A percentile compares a stretch with the other conserved stretches of the same genome.
These are phyloP conservation scores for Xiphophorus couchianus DNA, from an alignment of 2,113 vertebrate genomes.

Conservation along the genomic window DNA sequence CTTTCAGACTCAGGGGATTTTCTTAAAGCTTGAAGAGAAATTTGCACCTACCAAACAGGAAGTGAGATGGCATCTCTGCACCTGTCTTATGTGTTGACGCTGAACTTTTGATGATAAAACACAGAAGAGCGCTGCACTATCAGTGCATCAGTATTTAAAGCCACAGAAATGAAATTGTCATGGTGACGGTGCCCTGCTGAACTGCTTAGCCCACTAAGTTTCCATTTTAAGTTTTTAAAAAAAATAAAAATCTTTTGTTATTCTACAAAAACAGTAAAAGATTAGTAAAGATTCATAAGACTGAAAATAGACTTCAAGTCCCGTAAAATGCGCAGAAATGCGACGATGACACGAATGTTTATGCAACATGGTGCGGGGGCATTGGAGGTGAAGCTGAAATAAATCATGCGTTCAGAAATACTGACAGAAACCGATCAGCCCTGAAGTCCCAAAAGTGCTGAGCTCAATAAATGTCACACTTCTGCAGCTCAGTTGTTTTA, in stretches of 20 bases:
- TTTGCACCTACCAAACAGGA: constrained; percentile 6
- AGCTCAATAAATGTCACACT: neutral
- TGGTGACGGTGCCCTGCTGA: constrained; percentile 5
- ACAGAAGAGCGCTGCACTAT: neutral
- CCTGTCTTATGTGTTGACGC: neutral
- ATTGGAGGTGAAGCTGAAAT: constrained; percentile 34
- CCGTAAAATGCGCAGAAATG: constrained; percentile 2
- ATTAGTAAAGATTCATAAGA: neutral
- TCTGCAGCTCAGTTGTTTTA: neutral
- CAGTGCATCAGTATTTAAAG: neutral
- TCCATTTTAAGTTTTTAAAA: neutral
- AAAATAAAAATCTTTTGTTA: neutral
- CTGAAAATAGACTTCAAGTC: neutral
- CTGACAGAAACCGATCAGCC: neutral
- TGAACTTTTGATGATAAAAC: constrained; percentile 5
- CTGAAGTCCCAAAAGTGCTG: neutral
- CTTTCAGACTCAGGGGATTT: neutral
- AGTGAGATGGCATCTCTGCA: constrained; percentile 8
- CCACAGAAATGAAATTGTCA: constrained; percentile 5
- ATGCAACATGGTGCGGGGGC: constrained; percentile 20
- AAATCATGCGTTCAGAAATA: constrained; percentile 35
- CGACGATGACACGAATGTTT: constrained; percentile 11
- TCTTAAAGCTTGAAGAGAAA: neutral
- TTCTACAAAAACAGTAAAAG: neutral
- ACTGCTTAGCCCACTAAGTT: neutral